Base-by-base conservation (phyloP, 2,113 vertebrate genomes). In the Lepus timidus region DNA sequence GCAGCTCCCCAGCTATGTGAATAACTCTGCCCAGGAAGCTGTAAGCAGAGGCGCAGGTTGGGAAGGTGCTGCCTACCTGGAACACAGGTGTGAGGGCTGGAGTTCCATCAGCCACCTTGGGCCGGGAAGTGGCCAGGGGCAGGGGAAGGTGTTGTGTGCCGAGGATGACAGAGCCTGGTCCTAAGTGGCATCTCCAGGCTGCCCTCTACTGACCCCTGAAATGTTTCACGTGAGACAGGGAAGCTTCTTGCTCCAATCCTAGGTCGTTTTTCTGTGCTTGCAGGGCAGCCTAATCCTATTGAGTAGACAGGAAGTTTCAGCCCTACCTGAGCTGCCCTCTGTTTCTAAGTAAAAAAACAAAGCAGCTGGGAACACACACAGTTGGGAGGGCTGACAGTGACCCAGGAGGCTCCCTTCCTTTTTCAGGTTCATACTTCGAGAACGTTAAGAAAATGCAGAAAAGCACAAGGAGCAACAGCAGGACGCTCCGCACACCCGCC, bases 381-480 rank as follows among this genome's bases (percentile, higher is more conserved):
- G 71, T 76, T 75, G 67, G 25, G 67, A 49, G 68, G 13, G 39
- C 81, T 29, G 67, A 85, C 55, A 58, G 39, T 67, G 62, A 78
- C 84, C 70, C 65, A 4, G 3, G 29, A 89, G 29, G 78, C 29
- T 88, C 83, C 39, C 58, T 75, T 92, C 27, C 44, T 85, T 71
- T 33, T 85, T 19, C 5, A 71, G 31, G 36, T 81, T 73, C 31
- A 9, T 92, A 92, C 74, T 84, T 94, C 88, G 44, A 49, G 84
- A 88, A 89, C 85, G 84, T 82, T 85, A 81, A 94, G 52, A 61
- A 90, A 93, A 87, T 51, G 95, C 20, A 85, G 90, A 85, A 88
- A 95, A 96, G 64, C 76, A 88, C 90, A 90, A 74, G 92, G 91
- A 93, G 70, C 80, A 93, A 88, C 49, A 86, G 36, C 4, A 27